A percentile compares a stretch with the other conserved stretches of the same genome.
phyloP scores from a whole-genome alignment of 2,797 vertebrate genomes.

The Myotis myotis region DNA sequence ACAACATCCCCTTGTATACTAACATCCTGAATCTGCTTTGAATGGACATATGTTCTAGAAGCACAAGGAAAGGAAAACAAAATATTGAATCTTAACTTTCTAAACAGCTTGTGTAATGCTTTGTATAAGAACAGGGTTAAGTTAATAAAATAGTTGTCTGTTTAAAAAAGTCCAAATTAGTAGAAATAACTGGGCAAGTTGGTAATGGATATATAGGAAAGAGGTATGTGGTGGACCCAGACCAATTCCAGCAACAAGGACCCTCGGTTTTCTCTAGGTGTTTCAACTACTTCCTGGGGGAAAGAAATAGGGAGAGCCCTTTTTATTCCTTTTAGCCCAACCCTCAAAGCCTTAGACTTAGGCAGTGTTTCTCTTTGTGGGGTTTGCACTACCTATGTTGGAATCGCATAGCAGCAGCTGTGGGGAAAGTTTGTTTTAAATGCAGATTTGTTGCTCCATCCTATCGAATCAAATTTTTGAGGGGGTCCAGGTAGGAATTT shows the following conservation, averaged over 20 bases:
- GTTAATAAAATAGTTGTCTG: neutral
- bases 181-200: neutral
- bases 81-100: slow-evolving; percentile 17
- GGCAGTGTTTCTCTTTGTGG: neutral
- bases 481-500: neutral
- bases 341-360: neutral
- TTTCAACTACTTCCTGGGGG: neutral
- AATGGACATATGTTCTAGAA: slow-evolving; percentile 13
- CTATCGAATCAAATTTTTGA: neutral
- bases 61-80: neutral
- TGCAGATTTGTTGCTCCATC: neutral
- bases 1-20: neutral
- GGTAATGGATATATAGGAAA: neutral
- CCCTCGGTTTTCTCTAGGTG: neutral
- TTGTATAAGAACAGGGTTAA: slow-evolving; percentile 11
- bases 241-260: neutral
- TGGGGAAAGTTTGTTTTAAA: neutral
- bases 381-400: neutral
- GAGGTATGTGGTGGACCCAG: neutral
- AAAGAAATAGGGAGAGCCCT: neutral
- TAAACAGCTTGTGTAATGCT: neutral
- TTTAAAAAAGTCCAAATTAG: neutral
- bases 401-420: neutral
- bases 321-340: neutral
- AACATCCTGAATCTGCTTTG: neutral